These are phyloP conservation scores for Tetrax tetrax DNA, from an alignment of 2,113 vertebrate species.

Conservation along the genomic window DNA sequence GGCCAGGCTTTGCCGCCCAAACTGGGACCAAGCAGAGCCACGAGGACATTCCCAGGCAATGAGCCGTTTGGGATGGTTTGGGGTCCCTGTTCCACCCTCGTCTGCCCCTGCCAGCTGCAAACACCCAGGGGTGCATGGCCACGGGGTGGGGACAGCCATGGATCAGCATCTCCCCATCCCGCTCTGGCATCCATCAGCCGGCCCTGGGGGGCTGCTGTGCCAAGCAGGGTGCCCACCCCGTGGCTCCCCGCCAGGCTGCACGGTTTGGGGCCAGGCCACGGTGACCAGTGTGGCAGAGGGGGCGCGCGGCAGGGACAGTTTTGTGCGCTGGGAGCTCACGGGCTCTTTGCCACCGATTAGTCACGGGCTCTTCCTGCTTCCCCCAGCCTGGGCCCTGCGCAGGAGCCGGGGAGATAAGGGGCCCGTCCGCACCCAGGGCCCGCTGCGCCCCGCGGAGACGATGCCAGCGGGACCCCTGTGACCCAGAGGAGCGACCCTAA, in stretches of 20 bases:
- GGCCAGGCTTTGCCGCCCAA: neutral
- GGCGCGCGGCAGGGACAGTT: fast-evolving
- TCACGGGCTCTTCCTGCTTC: conserved; percentile 56
- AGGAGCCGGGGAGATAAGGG: neutral
- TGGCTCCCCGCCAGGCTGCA: neutral
- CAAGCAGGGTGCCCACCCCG: neutral
- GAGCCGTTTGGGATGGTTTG: neutral
- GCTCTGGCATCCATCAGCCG: fast-evolving
- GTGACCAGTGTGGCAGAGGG: neutral
- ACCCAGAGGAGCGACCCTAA: neutral
- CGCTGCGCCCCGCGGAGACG: fast-evolving
- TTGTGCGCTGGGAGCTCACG: neutral
- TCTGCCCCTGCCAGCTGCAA: neutral
- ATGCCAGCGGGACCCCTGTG: neutral
- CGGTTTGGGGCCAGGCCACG: fast-evolving
- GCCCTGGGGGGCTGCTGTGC: neutral
- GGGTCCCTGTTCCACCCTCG: neutral
- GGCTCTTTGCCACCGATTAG: conserved; percentile 39
- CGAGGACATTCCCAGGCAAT: fast-evolving
- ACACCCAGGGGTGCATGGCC: neutral
- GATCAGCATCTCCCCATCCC: neutral
- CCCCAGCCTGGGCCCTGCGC: neutral
- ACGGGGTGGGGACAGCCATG: neutral
- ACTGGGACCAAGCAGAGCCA: neutral
- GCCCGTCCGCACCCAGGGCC: fast-evolving